These are phyloP conservation scores for Isoperla grammatica DNA, from an alignment of 2,888 invertebrate genomes.

Conservation along the genomic window DNA sequence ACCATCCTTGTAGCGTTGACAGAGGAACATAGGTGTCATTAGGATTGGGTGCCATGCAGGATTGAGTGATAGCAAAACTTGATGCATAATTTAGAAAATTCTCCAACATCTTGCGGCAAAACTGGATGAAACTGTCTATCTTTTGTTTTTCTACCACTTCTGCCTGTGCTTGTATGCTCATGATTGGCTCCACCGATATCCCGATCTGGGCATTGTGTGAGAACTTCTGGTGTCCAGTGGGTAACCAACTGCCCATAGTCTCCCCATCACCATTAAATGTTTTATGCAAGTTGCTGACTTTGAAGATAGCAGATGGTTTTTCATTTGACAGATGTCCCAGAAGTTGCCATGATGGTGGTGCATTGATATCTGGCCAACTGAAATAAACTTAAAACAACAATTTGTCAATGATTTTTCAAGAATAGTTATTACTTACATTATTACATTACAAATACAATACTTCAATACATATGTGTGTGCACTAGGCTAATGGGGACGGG, in stretches of 20 bases:
- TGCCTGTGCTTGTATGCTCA: slow-evolving; percentile 39
- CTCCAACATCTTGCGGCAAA: slow-evolving; percentile 79
- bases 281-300: slow-evolving; percentile 77
- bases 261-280: slow-evolving; percentile 22
- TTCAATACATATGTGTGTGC: no score
- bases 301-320: slow-evolving; percentile 97
- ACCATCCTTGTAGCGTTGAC: slow-evolving; percentile 87
- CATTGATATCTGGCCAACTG: slow-evolving; percentile 86
- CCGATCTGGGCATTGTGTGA: slow-evolving; percentile 93
- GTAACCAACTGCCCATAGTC: slow-evolving; percentile 46
- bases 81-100: slow-evolving; percentile 88
- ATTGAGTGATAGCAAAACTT: slow-evolving; percentile 78
- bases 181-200: slow-evolving; percentile 76
- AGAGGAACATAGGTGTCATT: slow-evolving; percentile 82
- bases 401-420: no score
- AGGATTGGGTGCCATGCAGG: slow-evolving; percentile 72
- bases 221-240: slow-evolving; percentile 73
- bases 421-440: no score
- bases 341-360: slow-evolving; percentile 90
- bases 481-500: no score
- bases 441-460: no score
- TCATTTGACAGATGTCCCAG: slow-evolving; percentile 87
- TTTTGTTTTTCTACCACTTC: slow-evolving; percentile 15
- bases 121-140: slow-evolving; percentile 10
- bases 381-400: slow-evolving; percentile 65